A percentile compares a stretch with the other conserved stretches of the same genome.
phyloP scores from a whole-genome alignment of 2,113 vertebrate species.

The Chionis minor region DNA sequence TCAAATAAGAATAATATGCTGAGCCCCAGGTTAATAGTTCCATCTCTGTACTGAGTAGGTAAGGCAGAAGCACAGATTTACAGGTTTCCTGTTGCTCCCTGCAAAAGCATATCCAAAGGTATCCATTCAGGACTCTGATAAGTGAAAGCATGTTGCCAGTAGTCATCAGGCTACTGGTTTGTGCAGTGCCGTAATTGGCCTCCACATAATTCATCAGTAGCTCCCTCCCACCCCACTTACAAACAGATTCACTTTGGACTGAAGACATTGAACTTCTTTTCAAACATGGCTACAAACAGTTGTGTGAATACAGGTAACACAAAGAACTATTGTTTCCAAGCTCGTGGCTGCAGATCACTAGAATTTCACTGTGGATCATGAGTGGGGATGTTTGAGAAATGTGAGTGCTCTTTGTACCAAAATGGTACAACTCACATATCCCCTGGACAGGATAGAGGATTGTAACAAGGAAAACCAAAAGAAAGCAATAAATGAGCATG shows the following conservation, averaged over 20 bases:
- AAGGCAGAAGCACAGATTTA: not conserved
- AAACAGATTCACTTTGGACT: not conserved
- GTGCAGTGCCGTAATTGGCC: not conserved
- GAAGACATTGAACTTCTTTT: not conserved
- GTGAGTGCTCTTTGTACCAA: not conserved
- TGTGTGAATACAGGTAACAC: not conserved
- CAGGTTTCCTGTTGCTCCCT: not conserved
- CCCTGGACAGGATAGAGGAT: not conserved
- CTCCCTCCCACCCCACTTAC: not conserved
- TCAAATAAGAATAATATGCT: not conserved
- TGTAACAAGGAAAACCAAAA: not conserved
- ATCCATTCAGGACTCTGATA: not conserved
- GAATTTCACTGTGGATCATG: not conserved
- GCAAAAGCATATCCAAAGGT: not conserved
- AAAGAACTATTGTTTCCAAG: not conserved
- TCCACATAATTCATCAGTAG: not conserved
- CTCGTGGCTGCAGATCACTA: not conserved
- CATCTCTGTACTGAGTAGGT: not conserved
- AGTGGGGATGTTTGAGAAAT: not conserved
- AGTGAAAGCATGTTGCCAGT: not conserved
- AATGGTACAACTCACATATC: not conserved
- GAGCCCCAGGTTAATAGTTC: not conserved
- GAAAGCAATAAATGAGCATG: not conserved
- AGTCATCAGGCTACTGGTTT: not conserved
- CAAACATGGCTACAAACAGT: not conserved